Conservation (phyloP, 2,797 vertebrate species). For the Sternotherus odoratus region DNA sequence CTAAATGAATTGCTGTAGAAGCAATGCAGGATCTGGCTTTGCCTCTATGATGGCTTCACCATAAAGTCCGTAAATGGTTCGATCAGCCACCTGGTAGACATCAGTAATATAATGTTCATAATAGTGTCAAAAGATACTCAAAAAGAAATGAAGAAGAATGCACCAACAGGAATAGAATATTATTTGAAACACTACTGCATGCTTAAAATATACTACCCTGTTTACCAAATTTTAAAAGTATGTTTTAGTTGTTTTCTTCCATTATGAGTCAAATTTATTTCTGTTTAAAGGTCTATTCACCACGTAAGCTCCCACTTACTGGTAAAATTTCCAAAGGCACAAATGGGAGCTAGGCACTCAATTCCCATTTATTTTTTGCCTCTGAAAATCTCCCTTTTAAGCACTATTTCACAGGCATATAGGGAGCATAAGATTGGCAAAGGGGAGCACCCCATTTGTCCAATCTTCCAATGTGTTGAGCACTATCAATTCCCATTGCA, state of each 20-base stretch:
- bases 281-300: not conserved
- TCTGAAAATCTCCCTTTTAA: not conserved
- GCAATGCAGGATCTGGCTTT: not conserved
- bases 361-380: not conserved
- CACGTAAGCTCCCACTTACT: not conserved
- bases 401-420: not conserved
- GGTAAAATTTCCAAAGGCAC: not conserved
- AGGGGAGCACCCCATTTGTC: not conserved
- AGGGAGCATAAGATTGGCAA: not conserved
- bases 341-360: not conserved
- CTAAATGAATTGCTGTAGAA: fast-evolving
- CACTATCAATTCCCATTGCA: not conserved
- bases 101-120: fast-evolving
- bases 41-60: not conserved
- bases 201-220: not conserved
- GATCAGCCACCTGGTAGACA: not conserved
- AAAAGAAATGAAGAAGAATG: not conserved
- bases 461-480: not conserved
- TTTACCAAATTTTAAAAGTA: not conserved
- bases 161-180: not conserved
- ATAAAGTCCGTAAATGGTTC: not conserved
- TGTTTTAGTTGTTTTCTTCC: not conserved
- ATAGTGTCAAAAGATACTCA: fast-evolving
- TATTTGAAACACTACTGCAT: not conserved
- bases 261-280: not conserved